These are phyloP conservation scores for Amblyraja radiata DNA, from an alignment of 2,797 vertebrate species.

Conservation along the genomic window DNA sequence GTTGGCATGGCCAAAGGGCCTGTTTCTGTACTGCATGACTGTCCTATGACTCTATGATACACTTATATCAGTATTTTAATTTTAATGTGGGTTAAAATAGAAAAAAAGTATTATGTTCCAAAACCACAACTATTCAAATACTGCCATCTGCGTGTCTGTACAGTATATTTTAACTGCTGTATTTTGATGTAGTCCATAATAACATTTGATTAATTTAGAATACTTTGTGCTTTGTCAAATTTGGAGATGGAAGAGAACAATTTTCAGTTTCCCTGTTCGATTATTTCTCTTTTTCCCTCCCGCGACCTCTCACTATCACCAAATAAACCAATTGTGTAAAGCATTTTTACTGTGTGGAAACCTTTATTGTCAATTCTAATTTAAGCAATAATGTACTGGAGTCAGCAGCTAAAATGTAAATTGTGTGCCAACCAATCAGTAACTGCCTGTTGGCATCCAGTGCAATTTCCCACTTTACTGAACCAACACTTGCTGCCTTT, in stretches of 20 bases:
- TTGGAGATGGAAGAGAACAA: neutral
- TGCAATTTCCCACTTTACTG: neutral
- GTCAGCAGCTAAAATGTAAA: neutral
- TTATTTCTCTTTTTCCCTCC: neutral
- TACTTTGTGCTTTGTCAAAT: neutral
- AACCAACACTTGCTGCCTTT: neutral
- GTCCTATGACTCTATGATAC: no score
- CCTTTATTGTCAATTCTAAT: neutral
- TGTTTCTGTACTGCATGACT: no score
- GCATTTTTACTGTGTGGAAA: neutral
- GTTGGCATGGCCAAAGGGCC: no score
- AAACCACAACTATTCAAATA: no score
- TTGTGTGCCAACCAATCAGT: no score
- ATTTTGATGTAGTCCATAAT: no score
- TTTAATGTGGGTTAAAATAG: no score
- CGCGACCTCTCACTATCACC: neutral
- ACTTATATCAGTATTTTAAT: no score
- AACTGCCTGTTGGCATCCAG: neutral
- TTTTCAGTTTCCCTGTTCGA: no score
- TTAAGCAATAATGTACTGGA: neutral
- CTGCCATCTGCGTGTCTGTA: neutral
- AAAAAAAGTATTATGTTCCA: no score
- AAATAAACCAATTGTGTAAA: neutral
- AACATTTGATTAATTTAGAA: neutral
- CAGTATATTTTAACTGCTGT: neutral